Base-by-base conservation (phyloP, 2,113 vertebrate species). In the Cyprinodon brontotheroides region DNA sequence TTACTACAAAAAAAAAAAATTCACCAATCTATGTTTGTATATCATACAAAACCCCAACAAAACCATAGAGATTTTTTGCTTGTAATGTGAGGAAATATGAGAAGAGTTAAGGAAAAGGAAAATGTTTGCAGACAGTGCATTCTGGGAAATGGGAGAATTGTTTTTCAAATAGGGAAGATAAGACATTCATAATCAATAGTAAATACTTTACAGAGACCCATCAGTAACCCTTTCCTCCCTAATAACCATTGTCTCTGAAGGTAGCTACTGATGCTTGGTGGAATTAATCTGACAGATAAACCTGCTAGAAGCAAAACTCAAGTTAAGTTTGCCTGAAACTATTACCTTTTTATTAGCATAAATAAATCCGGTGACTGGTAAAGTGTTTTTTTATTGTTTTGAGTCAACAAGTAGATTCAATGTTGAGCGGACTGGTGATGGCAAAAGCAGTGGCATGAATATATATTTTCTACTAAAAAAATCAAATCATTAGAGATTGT, bases 361-460 rank as follows among this genome's bases (percentile, higher is more conserved):
- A 87, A 83, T 84, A 82, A 93, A 78, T 91, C 65, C 71, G 81
- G 64, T 70, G 76, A 69, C 71, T 48, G 72, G 80, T 48, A 53
- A 68, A 36, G 41, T 84, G 83, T 86, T 89, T 92, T 89, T 91
- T 90, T 90, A 93, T 91, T 88, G 89, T 83, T 61, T 79, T 85
- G 81, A 86, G 89, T 93, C 88, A 92, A 94, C 90, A 93, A 78
- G 70, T 79, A 50, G 73, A 79, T 37, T 69, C 45, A 61, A 70
- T 65, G 50, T 65, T 47, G 62, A 50, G 79, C 36, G 66, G 60
- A 36, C 36, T 14, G 12, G 37, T 65, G 20, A 43, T 72, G 60
- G 9, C 22, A 20, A 59, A 6, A 59, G 29, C 13, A 5, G 11
- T 9, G 29, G 29, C 29, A 29, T 29, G 1, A 29, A 29, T 29